Evolutionary conservation across 2,888 invertebrate species (phyloP).

Genomic region (Caradrina kadenii): DNA sequence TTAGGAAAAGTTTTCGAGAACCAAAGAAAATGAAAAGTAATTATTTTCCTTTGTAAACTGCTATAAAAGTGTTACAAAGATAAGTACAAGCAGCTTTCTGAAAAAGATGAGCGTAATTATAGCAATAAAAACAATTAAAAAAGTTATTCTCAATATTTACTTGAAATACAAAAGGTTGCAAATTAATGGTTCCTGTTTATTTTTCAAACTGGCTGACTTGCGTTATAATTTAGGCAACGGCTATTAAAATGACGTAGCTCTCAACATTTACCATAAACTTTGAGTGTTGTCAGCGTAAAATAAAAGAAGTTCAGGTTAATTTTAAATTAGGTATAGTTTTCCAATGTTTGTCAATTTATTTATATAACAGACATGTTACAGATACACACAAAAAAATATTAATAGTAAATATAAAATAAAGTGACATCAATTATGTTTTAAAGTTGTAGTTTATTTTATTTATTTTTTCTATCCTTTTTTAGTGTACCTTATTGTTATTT

Average conservation of each 20-base stretch:
- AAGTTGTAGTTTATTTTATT: too few species aligned
- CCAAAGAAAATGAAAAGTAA: conserved; percentile 46
- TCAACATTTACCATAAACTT: neutral
- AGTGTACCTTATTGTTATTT: too few species aligned
- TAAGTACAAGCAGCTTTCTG: conserved; percentile 22
- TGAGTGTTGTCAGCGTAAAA: too few species aligned
- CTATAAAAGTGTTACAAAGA: conserved; percentile 34
- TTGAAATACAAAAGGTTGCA: conserved; percentile 11
- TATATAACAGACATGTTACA: too few species aligned
- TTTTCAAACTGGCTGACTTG: conserved; percentile 21
- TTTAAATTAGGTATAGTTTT: too few species aligned
- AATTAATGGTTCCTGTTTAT: conserved; percentile 24
- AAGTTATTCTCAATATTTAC: conserved; percentile 29
- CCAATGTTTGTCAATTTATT: too few species aligned
- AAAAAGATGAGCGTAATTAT: conserved; percentile 32
- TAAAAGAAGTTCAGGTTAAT: too few species aligned
- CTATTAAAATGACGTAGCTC: neutral
- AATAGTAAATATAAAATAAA: too few species aligned
- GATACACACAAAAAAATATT: too few species aligned
- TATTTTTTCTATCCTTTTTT: neutral
- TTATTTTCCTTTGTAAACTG: conserved; percentile 48
- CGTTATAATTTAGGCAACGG: conserved; percentile 10
- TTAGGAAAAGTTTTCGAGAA: conserved; percentile 28
- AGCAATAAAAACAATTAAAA: conserved; percentile 16
- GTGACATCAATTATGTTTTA: too few species aligned